Base-by-base conservation (phyloP, 2,797 vertebrate species). In the Fistularia commersonii region DNA sequence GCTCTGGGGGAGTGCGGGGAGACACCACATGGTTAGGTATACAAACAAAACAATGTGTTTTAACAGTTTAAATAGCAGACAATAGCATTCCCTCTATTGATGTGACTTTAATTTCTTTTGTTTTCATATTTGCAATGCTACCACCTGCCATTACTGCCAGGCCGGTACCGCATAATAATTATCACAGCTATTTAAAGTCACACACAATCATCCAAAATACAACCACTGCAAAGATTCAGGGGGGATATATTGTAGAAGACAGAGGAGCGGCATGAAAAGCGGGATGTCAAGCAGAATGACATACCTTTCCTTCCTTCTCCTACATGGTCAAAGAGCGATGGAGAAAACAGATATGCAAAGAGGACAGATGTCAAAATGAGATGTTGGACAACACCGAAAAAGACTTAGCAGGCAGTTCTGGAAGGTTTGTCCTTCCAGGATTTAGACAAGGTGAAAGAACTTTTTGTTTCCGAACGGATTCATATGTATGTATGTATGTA, bases 231-330 rank as follows among this genome's bases (percentile, higher is more conserved):
- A 23, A 23, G 23, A 23, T 23, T 23, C 4, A 23, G 23, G 23
- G 23, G 23, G 2, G 4, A 23, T 4, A 23, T 23, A 23, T 23
- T 23, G 23, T 23, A 23, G 23, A 23, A 23, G 23, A 23, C 23
- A 4, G 12, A 13, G 32, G n/a, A 53, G 8, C 39, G 5, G 32
- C 41, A 49, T 3, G 50, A 45, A 68, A 12, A 11, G 8, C 0
- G 12, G 6, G 7, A 46, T 11, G 14, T n/a, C 39, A 8, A 50
- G 14, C 8, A 53, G 48, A 43, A 33, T 11, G 7, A 60, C 69
- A 3, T 88, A 91, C 89, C 89, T 91, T 91, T 68, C 89, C 88
- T 69, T 91, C 90, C 65, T 91, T 90, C 3, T 91, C 81, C 66
- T 87, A 53, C 12, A 48, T 42, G 50, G 48, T 68, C 59, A 79